phyloP scores from a whole-genome alignment of 2,113 vertebrate species.

The Prinia subflava region DNA sequence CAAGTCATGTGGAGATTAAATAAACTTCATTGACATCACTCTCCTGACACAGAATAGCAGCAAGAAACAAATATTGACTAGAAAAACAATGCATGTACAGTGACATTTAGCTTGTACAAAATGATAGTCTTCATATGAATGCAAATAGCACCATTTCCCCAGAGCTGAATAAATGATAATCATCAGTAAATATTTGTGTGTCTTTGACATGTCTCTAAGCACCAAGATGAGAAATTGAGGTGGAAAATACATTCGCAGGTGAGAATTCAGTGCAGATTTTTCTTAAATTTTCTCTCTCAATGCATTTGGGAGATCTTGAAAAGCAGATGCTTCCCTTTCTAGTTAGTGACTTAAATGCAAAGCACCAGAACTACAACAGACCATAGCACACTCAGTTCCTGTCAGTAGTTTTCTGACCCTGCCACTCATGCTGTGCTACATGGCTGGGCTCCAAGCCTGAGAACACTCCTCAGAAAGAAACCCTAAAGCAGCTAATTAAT shows the following conservation, averaged over 20 bases:
- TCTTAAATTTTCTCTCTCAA: neutral
- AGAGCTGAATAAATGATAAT: constrained; percentile 13
- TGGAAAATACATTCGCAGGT: neutral
- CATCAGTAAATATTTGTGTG: constrained; percentile 55
- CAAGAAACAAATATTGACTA: constrained; percentile 48
- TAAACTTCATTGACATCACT: neutral
- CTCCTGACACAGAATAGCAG: constrained; percentile 2
- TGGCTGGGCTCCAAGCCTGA: neutral
- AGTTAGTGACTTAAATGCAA: neutral
- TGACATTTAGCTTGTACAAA: constrained; percentile 45
- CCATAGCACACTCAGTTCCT: neutral
- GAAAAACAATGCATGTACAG: constrained; percentile 30
- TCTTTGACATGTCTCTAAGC: constrained; percentile 30
- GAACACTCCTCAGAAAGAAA: neutral
- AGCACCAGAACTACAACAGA: neutral
- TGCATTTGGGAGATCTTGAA: neutral
- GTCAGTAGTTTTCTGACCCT: neutral
- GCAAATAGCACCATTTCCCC: constrained; percentile 41
- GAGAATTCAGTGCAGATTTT: neutral
- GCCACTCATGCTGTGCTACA: neutral
- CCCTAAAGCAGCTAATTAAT: neutral
- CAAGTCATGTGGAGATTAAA: neutral
- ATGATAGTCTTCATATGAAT: constrained; percentile 32
- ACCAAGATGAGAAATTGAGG: constrained; percentile 17
- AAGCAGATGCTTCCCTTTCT: neutral